A percentile compares a stretch with the other conserved stretches of the same genome.
These are phyloP conservation scores for Trinorchestia longiramus DNA, from an alignment of 1,140 invertebrate genomes.

Conservation along the genomic window DNA sequence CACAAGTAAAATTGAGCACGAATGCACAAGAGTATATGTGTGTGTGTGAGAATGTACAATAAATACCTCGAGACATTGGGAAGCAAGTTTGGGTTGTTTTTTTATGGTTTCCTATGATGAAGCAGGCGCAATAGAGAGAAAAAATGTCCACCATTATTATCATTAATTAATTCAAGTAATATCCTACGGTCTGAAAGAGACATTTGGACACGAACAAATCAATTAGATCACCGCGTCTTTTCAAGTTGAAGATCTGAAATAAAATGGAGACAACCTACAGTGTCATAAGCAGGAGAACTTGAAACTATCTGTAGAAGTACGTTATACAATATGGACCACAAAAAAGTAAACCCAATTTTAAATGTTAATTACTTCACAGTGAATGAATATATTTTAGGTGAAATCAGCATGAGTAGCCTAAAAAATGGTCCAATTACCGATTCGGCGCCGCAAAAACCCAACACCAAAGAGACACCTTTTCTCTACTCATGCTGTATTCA, in stretches of 20 bases:
- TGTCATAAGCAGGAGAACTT: neutral
- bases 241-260: neutral
- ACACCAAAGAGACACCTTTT: no score
- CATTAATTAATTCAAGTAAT: neutral
- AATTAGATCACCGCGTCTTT: neutral
- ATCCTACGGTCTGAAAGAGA: neutral
- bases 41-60: neutral
- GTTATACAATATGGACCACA: no score
- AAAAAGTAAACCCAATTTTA: no score
- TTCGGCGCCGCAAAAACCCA: no score
- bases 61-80: slow-evolving; percentile 69
- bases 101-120: slow-evolving; percentile 69
- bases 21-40: neutral
- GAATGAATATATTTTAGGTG: no score
- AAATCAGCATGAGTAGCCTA: no score
- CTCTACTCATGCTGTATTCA: no score
- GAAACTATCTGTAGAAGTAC: no score
- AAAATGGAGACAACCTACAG: neutral
- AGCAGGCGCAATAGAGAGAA: slow-evolving; percentile 49
- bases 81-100: slow-evolving; percentile 69
- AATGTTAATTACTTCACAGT: no score
- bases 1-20: neutral
- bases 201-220: neutral
- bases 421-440: no score
- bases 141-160: slow-evolving; percentile 11